Base-by-base conservation (phyloP, 2,888 invertebrate genomes). In the Euphydryas editha region DNA sequence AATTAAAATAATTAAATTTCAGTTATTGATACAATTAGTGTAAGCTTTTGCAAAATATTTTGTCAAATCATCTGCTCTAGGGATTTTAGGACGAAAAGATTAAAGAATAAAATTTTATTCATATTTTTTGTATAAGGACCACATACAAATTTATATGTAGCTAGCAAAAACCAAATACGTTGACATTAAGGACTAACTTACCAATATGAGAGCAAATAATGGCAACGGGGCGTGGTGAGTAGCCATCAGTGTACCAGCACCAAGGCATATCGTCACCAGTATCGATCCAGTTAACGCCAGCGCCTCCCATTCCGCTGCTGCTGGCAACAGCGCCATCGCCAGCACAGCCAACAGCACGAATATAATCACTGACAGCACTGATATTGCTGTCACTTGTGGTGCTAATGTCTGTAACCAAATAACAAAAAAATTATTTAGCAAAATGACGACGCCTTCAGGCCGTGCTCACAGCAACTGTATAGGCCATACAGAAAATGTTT, bases 201-300 rank as follows among this genome's bases (percentile, higher is more conserved):
- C 94, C 87, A 97, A 87, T 75, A 97, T 94, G 2, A 97, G 92
- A 37, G 96, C 95, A 80, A 97, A 97, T 46, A 97, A 93, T 0
- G 97, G 96, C 74, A 96, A 78, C 13, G 94, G 94, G 21, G 94
- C 94, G 75, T 93, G 94, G 64, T 94, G 88, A 4, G 94, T 94
- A 0, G 94, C 94, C 76, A 95, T 88, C 57, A 95, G 85, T n/a
- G 94, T 94, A 8, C 95, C 94, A 2, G 93, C 90, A 0, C 95
- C 94, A 0, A 95, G 89, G 54, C 93, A 87, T 37, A 89, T 80
- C 3, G 95, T 94, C 62, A 95, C 94, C 66, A 94, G 81, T 49
- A 95, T 79, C 0, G 95, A 95, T 15, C 95, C 93, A 3, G 94
- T 84, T 49, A 96, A 78, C 1, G 95, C 94, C 73, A 94, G 90